phyloP scores from a whole-genome alignment of 1,140 invertebrate genomes.

The Tetraneura akinire region DNA sequence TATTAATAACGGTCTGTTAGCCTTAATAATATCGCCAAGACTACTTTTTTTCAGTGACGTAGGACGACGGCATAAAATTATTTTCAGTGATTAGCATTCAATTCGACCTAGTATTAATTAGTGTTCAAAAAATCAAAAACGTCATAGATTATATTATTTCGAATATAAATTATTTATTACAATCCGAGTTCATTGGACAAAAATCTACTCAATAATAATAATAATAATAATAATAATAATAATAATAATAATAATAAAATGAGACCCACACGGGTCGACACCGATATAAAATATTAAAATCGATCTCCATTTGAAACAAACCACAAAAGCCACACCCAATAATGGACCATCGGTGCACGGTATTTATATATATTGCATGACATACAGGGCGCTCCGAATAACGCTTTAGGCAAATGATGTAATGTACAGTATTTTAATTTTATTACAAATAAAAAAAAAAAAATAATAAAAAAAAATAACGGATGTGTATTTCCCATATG shows the following conservation, averaged over 20 bases:
- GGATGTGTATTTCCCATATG: too few relatives aligned
- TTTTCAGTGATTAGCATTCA: constrained; percentile 31
- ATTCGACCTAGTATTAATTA: constrained; percentile 18
- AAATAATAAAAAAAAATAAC: too few relatives aligned
- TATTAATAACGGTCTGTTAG: not conserved
- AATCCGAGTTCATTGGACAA: constrained; percentile 13
- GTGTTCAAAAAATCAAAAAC: not conserved
- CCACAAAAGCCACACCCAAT: constrained; percentile 39
- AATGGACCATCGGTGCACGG: too few relatives aligned
- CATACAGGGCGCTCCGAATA: too few relatives aligned
- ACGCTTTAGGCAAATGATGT: too few relatives aligned
- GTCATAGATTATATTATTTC: not conserved
- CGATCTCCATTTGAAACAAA: not conserved
- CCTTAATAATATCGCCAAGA: not conserved
- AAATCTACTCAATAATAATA: not conserved
- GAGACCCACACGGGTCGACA: constrained; percentile 15
- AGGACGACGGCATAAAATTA: constrained; percentile 3
- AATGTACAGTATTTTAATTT: too few relatives aligned
- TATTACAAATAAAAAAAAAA: too few relatives aligned
- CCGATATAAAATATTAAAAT: not conserved
- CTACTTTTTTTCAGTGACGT: not conserved
- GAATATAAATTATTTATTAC: constrained; percentile 16
- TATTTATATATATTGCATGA: too few relatives aligned
- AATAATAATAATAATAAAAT: not conserved
- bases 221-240: too few relatives aligned